Percentiles rank a stretch among this genome's conserved stretches.
These are phyloP conservation scores for Polymixis flavicincta DNA, from an alignment of 2,888 invertebrate genomes.

Conservation along the genomic window DNA sequence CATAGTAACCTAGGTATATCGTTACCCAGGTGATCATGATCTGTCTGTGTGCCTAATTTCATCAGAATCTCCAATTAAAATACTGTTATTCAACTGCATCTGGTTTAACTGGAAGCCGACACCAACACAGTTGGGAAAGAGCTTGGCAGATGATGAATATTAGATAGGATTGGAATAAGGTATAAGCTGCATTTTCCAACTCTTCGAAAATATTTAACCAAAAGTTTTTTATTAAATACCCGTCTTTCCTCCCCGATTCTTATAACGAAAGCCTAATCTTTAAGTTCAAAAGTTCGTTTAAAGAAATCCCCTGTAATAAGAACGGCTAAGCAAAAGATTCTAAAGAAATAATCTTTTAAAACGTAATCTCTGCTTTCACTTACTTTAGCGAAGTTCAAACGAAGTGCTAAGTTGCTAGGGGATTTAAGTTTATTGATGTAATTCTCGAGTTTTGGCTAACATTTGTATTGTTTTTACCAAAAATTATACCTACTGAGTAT, in stretches of 20 bases:
- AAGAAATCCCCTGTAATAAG: conserved; percentile 42
- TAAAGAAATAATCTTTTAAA: conserved; percentile 59
- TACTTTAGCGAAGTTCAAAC: conserved; percentile 46
- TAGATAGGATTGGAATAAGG: too few relatives aligned
- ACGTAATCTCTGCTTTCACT: conserved; percentile 51
- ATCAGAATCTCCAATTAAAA: too few relatives aligned
- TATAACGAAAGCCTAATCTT: conserved; percentile 28
- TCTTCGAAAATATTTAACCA: not conserved
- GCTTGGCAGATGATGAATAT: too few relatives aligned
- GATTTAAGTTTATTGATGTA: conserved; percentile 32
- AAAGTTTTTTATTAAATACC: conserved; percentile 6
- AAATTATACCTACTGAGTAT: not conserved
- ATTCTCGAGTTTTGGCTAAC: conserved; percentile 16
- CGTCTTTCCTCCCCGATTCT: conserved; percentile 3
- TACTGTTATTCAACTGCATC: too few relatives aligned
- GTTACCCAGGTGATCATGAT: too few relatives aligned
- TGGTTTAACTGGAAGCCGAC: too few relatives aligned
- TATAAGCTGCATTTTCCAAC: not conserved
- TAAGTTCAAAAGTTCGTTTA: conserved; percentile 52
- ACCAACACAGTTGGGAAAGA: too few relatives aligned
- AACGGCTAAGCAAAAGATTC: conserved; percentile 40
- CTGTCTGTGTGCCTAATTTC: too few relatives aligned
- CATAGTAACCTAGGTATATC: too few relatives aligned
- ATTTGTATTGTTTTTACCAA: conserved; percentile 10
- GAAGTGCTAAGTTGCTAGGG: conserved; percentile 39